Percentiles rank a stretch among this genome's conserved stretches.
These are phyloP conservation scores for Phylloscopus whistleri DNA, from an alignment of 2,113 vertebrate genomes.

Conservation along the genomic window DNA sequence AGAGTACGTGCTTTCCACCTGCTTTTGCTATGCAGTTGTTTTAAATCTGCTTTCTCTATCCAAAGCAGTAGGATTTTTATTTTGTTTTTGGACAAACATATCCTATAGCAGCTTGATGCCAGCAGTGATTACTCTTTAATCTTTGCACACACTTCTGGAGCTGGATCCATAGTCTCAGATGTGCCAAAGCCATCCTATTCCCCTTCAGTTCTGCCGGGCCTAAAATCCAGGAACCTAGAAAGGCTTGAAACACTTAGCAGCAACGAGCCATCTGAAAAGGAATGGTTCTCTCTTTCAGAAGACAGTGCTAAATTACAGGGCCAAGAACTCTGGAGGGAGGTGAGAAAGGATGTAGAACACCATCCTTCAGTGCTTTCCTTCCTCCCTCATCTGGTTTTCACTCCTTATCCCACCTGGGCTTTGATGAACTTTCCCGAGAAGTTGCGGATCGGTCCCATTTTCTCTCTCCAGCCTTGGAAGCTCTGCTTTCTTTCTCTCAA, in stretches of 20 bases:
- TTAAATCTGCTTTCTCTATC: background rate
- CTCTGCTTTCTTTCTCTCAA: background rate
- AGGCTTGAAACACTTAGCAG: background rate
- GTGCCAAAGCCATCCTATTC: background rate
- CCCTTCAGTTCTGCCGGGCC: background rate
- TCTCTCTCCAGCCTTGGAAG: background rate
- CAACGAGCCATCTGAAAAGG: background rate
- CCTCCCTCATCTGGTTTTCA: background rate
- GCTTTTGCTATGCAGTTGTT: background rate
- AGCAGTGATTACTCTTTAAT: background rate
- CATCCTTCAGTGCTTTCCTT: background rate
- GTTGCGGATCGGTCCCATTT: accelerated
- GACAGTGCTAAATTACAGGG: background rate
- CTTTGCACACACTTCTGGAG: background rate
- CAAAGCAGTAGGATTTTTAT: background rate
- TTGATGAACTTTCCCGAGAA: background rate
- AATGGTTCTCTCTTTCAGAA: background rate
- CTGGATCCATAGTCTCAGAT: background rate
- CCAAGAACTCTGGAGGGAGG: background rate
- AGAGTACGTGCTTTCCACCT: background rate
- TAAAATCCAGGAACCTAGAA: background rate
- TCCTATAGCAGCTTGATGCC: background rate
- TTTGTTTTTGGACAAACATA: background rate
- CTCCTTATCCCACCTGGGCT: background rate
- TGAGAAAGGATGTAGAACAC: background rate